Evolutionary conservation across 2,888 invertebrate genomes (phyloP), one percentile per base, ranked within the genome.

Genomic region (Ashinkailepas kermadecensis): DNA sequence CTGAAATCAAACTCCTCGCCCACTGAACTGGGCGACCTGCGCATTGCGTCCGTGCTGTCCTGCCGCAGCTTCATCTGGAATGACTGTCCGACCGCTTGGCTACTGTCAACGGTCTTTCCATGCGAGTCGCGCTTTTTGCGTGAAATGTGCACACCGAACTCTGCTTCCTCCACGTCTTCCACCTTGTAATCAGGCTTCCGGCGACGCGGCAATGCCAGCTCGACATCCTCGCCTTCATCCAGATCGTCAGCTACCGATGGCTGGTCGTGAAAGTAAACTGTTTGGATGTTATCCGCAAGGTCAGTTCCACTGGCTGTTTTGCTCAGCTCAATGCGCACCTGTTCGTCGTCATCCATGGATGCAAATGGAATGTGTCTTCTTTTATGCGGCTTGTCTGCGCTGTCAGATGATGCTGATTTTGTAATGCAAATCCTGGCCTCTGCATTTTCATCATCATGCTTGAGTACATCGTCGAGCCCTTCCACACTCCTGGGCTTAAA

Each of bases 1-100:
- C 70, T 70, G 70, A 70, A 70, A 70, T 70, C 70, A 39, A 70
- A 70, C 39, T 70, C 70, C 39, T 70, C 70, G 39, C 15, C 23
- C 70, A 70, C 70, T 10, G 67, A 70, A 39, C 70, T 21, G 39
- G 70, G 70, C 4, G 70, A 70, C 21, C 12, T 21, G 13, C 11
- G 70, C 9, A 8, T 9, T 3, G 65, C 65, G 65, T 39, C 70
- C 13, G 39, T 13, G 7, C 13, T 70, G 39, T 70, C 70, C 39
- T 70, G 70, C 8, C 70, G 70, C 15, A 70, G 39, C 70, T 39
- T 70, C 70, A 70, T 70, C 15, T 39, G 11, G 39, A 70, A 70
- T 8, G 70, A 15, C 70, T 70, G 13, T 39, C 3, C 70, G 70
- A 70, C 25, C 4, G 70, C 15, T 9, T 13, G 25, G 15, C 70